Evolutionary conservation across 2,113 vertebrate genomes (phyloP), one percentile per base, ranked within the genome.

Genomic region (Hydrolagus affinis): DNA sequence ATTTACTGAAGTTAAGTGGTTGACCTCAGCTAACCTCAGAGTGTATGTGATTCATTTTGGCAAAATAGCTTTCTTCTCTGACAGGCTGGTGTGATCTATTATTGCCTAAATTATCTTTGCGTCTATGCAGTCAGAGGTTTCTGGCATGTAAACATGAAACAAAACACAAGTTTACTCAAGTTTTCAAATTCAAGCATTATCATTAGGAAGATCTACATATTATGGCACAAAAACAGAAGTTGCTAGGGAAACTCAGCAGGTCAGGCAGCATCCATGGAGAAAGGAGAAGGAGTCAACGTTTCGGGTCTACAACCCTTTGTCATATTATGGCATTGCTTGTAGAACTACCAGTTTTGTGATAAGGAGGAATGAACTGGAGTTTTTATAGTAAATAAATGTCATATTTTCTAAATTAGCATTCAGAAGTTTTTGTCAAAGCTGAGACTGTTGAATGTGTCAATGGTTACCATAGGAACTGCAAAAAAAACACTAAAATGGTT

Each of bases 1-100:
- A 87, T 88, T 90, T 86, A 88, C 87, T 87, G 85, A 85, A 86
- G 85, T 87, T 88, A 87, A 56, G 70, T 28, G 60, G 19, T 32
- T 87, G 86, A 83, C 64, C 68, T 88, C 8, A 76, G 59, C 68
- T 90, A 88, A 89, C 88, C 88, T 85, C 32, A 44, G 86, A 9
- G 73, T 75, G 19, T 75, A 17, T 19, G 32, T 75, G 73, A 75
- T 75, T 75, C 32, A 75, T 75, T 75, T 56, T 75, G 73, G 14
- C 73, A 56, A 56, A 69, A 75, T 15, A 75, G 73, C 73, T 75
- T 75, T 75, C 73, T 75, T 75, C 32, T 75, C 32, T 11, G 21
- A 75, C 73, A 75, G 32, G 73, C 73, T 57, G 19, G 8, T 56
- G 32, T 32, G 73, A 75, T 75, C 28, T 7, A 0, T 75, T 44